Evolutionary conservation across 2,113 vertebrate species (phyloP), one percentile per base, ranked within the genome.

Genomic region (Romanogobio albipinnatus): DNA sequence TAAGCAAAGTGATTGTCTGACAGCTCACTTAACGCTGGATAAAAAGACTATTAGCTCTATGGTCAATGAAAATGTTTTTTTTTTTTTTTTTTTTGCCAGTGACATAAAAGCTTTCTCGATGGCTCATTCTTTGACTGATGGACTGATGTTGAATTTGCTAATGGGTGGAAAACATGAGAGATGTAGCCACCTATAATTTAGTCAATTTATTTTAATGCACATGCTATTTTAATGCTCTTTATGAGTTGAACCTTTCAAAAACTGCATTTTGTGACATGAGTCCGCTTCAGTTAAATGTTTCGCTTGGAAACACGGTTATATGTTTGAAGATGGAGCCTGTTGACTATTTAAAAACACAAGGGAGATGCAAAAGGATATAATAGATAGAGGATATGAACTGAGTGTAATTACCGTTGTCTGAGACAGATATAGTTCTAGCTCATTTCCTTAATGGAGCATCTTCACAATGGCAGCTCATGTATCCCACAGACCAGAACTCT

Each of bases 1-100:
- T 82, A 88, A 70, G 71, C 51, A 74, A 62, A 82, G 77, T 61
- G 76, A 77, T 81, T 86, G 84, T 61, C 39, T 85, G 86, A 87
- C 86, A 84, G 76, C 49, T 43, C 66, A 10, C 39, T 71, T 79
- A 83, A 84, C 26, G 58, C 14, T 26, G 82, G 76, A 73, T 80
- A 79, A 84, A 86, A 79, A 24, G 56, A 49, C 39, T 53, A 76
- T 80, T 74, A 43, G 68, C 73, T 70, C 29, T 26, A 45, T 66
- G 49, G 62, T 36, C 76, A 73, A 45, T 43, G 47, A 79, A 68
- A 68, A 70, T 8, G 14, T n/a, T n/a, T n/a, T n/a, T n/a, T n/a
- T n/a, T n/a, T n/a, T n/a, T n/a, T n/a, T n/a, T n/a, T n/a, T n/a
- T n/a, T n/a, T n/a, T n/a, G n/a, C n/a, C n/a, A n/a, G 49, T 2